phyloP scores from a whole-genome alignment of 2,113 vertebrate species.

The Microtus pennsylvanicus region DNA sequence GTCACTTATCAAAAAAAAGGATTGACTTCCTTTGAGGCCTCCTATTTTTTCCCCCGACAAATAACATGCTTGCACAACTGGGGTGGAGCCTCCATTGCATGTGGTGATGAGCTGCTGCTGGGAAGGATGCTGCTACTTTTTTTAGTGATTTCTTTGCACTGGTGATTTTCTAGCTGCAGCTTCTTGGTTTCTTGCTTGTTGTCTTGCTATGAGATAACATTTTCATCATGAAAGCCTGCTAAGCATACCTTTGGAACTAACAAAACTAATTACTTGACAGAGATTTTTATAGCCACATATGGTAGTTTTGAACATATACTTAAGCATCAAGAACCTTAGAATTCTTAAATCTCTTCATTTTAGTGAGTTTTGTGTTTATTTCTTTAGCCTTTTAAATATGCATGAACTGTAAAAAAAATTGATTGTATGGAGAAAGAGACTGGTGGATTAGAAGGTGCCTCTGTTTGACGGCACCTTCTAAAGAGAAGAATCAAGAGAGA shows the following conservation, averaged over 20 bases:
- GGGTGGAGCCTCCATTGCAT: background rate
- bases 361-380: background rate
- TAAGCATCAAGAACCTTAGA: background rate
- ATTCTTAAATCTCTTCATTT: background rate
- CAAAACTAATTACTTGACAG: background rate
- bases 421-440: too few species aligned
- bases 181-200: background rate
- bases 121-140: too few species aligned
- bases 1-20: too few species aligned
- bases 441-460: background rate
- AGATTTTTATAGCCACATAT: background rate
- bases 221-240: background rate
- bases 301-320: background rate
- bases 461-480: background rate
- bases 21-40: background rate
- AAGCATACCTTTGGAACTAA: background rate
- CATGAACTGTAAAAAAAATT: background rate
- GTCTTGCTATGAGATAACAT: background rate
- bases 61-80: background rate
- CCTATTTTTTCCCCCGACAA: background rate
- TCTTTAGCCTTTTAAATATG: background rate
- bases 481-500: background rate
- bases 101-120: background rate
- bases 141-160: background rate
- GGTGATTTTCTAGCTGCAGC: background rate